These are phyloP conservation scores for Micromys minutus DNA, from an alignment of 2,113 vertebrate genomes.

Conservation along the genomic window DNA sequence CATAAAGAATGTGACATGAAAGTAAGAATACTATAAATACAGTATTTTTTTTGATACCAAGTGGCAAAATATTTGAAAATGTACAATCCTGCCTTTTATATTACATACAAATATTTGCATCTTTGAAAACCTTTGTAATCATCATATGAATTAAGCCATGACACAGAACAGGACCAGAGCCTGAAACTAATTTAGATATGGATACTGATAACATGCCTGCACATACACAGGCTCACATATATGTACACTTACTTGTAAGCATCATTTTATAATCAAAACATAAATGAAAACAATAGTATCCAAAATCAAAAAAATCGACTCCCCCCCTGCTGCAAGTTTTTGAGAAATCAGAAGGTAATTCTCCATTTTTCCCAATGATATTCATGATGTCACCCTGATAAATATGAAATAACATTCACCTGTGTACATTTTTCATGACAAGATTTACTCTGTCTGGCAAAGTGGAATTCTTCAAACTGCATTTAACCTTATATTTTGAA, in stretches of 20 bases:
- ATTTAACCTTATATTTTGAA: not conserved
- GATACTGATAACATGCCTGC: not conserved
- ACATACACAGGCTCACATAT: not conserved
- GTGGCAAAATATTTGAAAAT: not conserved
- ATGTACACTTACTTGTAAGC: not conserved
- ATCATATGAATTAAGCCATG: not conserved
- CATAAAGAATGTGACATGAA: not conserved
- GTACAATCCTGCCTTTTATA: not conserved
- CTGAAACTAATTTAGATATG: too few species aligned
- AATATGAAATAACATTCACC: not conserved
- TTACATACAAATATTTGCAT: too few species aligned
- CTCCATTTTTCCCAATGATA: not conserved
- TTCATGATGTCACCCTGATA: not conserved
- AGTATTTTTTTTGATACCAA: not conserved
- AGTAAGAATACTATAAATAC: not conserved
- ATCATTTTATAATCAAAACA: not conserved
- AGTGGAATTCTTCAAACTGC: not conserved
- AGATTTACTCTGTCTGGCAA: not conserved
- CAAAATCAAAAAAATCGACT: not conserved
- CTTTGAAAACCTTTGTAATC: not conserved
- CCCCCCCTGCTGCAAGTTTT: not conserved
- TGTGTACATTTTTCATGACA: not conserved
- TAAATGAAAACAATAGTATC: not conserved
- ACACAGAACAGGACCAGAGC: not conserved
- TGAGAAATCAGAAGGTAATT: not conserved